Evolutionary conservation across 2,888 invertebrate genomes (phyloP).

Genomic region (Zelleria hepariella): DNA sequence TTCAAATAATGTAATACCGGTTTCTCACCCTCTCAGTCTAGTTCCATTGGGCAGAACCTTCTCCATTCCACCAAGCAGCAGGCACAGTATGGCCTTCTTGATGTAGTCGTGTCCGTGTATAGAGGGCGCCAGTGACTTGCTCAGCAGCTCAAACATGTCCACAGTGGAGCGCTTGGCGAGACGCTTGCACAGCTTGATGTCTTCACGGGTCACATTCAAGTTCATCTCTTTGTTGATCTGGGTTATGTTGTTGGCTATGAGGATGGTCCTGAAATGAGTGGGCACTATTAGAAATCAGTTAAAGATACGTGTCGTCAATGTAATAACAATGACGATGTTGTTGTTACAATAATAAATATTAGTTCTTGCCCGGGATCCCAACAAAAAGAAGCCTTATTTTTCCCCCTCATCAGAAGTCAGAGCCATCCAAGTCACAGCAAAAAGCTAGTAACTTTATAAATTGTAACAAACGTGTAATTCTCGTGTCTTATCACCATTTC

Average conservation of each 20-base stretch:
- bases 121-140: constrained; percentile 95
- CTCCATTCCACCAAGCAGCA: constrained; percentile 95
- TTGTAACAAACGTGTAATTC: too few relatives aligned
- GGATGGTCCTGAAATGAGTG: constrained; percentile 78
- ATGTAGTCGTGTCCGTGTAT: constrained; percentile 98
- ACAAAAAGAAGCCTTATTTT: too few relatives aligned
- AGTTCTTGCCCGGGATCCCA: too few relatives aligned
- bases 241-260: constrained; percentile 94
- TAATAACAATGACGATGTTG: too few relatives aligned
- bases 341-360: too few relatives aligned
- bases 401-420: too few relatives aligned
- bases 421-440: too few relatives aligned
- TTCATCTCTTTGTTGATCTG: constrained; percentile 90
- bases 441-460: too few relatives aligned
- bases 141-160: constrained; percentile 90
- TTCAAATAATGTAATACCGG: neutral
- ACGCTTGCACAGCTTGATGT: constrained; percentile 90
- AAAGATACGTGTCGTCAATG: too few relatives aligned
- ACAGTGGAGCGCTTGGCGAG: constrained; percentile 77
- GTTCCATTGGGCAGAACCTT: constrained; percentile 94
- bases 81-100: constrained; percentile 95
- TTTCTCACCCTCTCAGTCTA: constrained; percentile 84
- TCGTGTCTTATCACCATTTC: too few relatives aligned
- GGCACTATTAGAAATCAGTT: too few relatives aligned
- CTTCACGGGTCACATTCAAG: constrained; percentile 83